phyloP scores from a whole-genome alignment of 2,113 vertebrate genomes.

The Cyprinodon variegatus region DNA sequence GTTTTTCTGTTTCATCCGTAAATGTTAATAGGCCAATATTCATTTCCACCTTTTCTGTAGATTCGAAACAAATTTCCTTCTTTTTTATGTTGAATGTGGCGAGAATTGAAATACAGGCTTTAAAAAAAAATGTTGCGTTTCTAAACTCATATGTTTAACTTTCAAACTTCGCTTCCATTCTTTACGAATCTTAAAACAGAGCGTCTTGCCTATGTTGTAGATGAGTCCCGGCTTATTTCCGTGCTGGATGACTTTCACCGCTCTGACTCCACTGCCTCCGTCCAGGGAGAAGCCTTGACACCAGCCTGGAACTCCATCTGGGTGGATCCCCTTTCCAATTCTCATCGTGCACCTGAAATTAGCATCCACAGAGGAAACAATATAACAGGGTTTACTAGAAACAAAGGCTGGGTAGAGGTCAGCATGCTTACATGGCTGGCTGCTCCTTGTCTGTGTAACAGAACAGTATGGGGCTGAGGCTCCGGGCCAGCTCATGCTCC shows the following conservation, averaged over 20 bases:
- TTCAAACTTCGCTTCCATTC: background rate
- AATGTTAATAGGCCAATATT: too few relatives aligned
- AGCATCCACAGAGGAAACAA: conserved; percentile 9
- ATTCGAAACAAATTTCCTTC: too few relatives aligned
- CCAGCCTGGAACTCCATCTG: conserved; percentile 94
- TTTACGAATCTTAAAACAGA: background rate
- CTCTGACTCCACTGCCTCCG: conserved; percentile 93
- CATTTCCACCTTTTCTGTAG: too few relatives aligned
- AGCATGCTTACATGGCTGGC: conserved; percentile 89
- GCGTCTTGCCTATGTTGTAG: conserved; percentile 92
- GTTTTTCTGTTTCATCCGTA: too few relatives aligned
- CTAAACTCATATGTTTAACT: background rate
- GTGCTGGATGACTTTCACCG: conserved; percentile 94
- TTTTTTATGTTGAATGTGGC: too few relatives aligned
- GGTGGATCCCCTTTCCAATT: conserved; percentile 94
- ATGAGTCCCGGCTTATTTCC: conserved; percentile 95
- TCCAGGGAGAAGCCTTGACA: conserved; percentile 97
- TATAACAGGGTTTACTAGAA: background rate
- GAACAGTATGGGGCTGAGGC: conserved; percentile 94
- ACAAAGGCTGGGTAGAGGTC: background rate
- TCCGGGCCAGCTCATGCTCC: conserved; percentile 94
- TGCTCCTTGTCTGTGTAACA: conserved; percentile 97
- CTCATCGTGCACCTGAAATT: conserved; percentile 92
- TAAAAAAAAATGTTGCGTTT: too few relatives aligned
- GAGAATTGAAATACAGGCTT: too few relatives aligned